Percentiles rank a stretch among this genome's conserved stretches.
phyloP scores from a whole-genome alignment of 1,140 invertebrate genomes.

The Leucophenga varia region DNA sequence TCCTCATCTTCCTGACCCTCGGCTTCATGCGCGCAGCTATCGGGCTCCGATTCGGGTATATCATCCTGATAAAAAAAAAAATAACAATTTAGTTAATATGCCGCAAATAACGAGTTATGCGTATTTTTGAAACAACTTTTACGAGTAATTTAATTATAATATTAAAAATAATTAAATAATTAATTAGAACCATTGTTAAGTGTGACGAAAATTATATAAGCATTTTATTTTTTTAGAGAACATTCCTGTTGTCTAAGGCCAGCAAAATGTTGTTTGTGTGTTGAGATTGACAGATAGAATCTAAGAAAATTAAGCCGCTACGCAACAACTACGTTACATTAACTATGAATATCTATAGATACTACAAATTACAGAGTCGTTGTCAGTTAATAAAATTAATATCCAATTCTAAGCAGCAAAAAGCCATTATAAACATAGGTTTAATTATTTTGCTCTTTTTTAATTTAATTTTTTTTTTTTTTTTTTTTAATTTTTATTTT shows the following conservation, averaged over 20 bases:
- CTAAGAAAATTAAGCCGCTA: conserved; percentile 17
- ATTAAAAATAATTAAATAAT: conserved; percentile 20
- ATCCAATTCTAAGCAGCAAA: too few species aligned
- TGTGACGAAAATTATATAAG: background rate
- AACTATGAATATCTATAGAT: too few species aligned
- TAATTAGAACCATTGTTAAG: conserved; percentile 25
- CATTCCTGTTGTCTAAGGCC: conserved; percentile 56
- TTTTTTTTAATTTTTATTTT: too few species aligned
- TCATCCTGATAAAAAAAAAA: conserved; percentile 37
- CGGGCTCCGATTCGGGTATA: conserved; percentile 49
- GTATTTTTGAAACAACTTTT: conserved; percentile 1
- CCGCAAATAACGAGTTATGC: background rate
- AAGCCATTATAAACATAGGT: too few species aligned
- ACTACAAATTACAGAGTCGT: too few species aligned
- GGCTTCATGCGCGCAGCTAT: conserved; percentile 45
- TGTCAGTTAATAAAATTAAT: too few species aligned
- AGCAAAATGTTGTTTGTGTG: conserved; percentile 35
- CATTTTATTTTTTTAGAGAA: conserved; percentile 17
- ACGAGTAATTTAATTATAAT: conserved; percentile 10
- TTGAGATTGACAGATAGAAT: conserved; percentile 23
- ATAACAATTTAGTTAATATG: background rate
- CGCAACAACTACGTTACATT: too few species aligned
- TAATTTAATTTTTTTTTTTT: background rate
- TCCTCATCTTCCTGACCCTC: conserved; percentile 39
- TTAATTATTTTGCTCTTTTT: background rate